These are phyloP conservation scores for Nomada hirtipes DNA, from an alignment of 2,888 invertebrate species.

Conservation along the genomic window DNA sequence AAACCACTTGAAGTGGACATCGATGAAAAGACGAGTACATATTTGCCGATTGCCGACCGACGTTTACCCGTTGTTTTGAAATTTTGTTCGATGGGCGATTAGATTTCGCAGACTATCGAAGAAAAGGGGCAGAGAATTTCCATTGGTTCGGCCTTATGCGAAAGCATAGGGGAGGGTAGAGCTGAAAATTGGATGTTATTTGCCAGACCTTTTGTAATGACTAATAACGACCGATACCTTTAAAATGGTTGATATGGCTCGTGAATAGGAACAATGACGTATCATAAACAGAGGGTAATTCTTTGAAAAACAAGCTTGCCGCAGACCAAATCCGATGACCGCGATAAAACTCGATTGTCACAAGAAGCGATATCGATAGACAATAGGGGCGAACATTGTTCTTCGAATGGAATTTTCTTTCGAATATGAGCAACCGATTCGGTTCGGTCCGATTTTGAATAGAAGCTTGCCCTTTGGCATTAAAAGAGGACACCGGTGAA, in stretches of 20 bases:
- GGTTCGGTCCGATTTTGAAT: neutral
- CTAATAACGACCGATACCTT: slow-evolving; percentile 16
- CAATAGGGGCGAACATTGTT: slow-evolving; percentile 18
- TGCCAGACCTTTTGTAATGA: slow-evolving; percentile 5
- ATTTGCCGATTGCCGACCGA: neutral
- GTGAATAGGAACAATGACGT: slow-evolving; percentile 39
- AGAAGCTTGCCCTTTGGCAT: neutral
- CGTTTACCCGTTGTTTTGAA: neutral
- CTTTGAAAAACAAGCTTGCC: slow-evolving; percentile 43
- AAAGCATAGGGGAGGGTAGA: slow-evolving; percentile 4
- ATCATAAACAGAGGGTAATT: slow-evolving; percentile 35
- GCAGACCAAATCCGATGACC: slow-evolving; percentile 47
- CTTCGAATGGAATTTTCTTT: slow-evolving; percentile 1
- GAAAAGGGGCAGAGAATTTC: slow-evolving; percentile 12
- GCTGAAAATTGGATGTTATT: slow-evolving; percentile 36
- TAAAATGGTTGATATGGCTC: slow-evolving; percentile 30
- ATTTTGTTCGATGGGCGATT: neutral
- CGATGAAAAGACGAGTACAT: neutral
- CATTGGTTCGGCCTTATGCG: neutral
- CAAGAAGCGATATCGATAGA: slow-evolving; percentile 1
- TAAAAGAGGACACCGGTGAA: neutral
- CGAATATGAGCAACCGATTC: neutral
- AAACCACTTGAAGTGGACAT: neutral
- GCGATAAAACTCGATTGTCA: slow-evolving; percentile 41
- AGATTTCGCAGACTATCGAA: neutral